phyloP scores from a whole-genome alignment of 2,888 invertebrate genomes.

The Drosophila dives region DNA sequence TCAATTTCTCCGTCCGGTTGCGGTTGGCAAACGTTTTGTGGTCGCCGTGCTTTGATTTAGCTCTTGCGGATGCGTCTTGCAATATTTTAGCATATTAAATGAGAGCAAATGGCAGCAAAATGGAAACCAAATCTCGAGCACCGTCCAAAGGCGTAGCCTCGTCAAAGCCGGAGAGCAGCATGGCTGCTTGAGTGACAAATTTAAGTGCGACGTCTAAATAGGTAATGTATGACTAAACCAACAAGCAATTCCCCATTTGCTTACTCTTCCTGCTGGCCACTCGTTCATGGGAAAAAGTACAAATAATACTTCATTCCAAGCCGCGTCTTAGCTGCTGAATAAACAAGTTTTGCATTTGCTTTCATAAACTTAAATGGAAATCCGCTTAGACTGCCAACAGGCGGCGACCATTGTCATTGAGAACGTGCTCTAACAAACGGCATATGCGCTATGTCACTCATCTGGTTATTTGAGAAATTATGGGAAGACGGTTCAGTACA shows the following conservation, averaged over 20 bases:
- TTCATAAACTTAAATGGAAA: constrained; percentile 70
- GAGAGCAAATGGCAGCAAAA: constrained; percentile 68
- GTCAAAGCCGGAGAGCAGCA: constrained; percentile 14
- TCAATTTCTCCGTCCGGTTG: constrained; percentile 30
- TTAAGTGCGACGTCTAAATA: constrained; percentile 77
- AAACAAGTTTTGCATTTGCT: constrained; percentile 75
- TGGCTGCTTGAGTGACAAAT: constrained; percentile 65
- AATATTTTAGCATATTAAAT: constrained; percentile 80
- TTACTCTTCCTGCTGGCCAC: not conserved
- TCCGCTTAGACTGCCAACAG: constrained; percentile 64
- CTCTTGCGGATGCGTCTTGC: constrained; percentile 57
- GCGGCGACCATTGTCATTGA: constrained; percentile 39
- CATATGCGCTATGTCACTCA: constrained; percentile 2
- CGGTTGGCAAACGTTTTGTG: constrained; percentile 68
- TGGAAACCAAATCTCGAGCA: constrained; percentile 30
- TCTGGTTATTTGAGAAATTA: not conserved
- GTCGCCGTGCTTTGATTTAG: constrained; percentile 70
- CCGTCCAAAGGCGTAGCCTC: constrained; percentile 12
- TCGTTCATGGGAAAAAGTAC: constrained; percentile 23
- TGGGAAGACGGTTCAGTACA: not conserved
- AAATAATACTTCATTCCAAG: constrained; percentile 50
- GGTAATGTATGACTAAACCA: constrained; percentile 50
- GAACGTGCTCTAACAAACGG: constrained; percentile 29
- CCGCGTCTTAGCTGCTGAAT: constrained; percentile 72
- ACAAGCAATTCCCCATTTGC: not conserved